Percentiles rank a stretch among this genome's conserved stretches.
phyloP scores from a whole-genome alignment of 2,113 vertebrate genomes.

The Hipposideros armiger region DNA sequence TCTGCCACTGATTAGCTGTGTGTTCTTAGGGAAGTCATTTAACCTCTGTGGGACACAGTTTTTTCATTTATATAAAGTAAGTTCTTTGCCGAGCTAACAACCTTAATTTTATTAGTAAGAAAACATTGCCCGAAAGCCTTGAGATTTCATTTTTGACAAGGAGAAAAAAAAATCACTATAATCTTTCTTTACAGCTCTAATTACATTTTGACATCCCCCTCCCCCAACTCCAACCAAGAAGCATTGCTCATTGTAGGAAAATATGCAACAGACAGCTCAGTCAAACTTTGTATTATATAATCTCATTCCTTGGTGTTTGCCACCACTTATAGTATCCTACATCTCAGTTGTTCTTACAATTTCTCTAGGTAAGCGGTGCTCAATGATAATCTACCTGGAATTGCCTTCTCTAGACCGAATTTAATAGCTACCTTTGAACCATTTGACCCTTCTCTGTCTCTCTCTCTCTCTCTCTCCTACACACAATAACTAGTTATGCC shows the following conservation, averaged over 20 bases:
- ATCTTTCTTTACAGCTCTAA: conserved; percentile 58
- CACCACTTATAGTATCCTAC: conserved; percentile 23
- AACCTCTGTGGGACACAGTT: conserved; percentile 46
- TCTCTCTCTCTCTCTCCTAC: neutral
- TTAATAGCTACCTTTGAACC: conserved; percentile 37
- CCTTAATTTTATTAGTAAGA: conserved; percentile 63
- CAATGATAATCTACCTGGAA: conserved; percentile 39
- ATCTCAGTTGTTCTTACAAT: conserved; percentile 23
- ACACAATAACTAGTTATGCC: conserved; percentile 1
- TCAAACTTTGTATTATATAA: conserved; percentile 30
- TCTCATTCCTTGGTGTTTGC: conserved; percentile 14
- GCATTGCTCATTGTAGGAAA: conserved; percentile 56
- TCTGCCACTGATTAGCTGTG: conserved; percentile 27
- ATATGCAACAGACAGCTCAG: neutral
- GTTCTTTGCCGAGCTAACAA: conserved; percentile 43
- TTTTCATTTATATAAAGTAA: conserved; percentile 61
- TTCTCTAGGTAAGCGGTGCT: conserved; percentile 40
- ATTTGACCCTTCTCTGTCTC: neutral
- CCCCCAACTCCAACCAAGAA: conserved; percentile 15
- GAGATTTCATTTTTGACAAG: conserved; percentile 62
- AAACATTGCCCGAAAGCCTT: conserved; percentile 52
- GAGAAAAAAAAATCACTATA: conserved; percentile 53
- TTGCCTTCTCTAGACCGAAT: conserved; percentile 36
- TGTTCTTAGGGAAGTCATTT: conserved; percentile 60
- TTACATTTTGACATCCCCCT: conserved; percentile 35